Base-by-base conservation (phyloP, 1,140 invertebrate species). In the Eufriesea mexicana region DNA sequence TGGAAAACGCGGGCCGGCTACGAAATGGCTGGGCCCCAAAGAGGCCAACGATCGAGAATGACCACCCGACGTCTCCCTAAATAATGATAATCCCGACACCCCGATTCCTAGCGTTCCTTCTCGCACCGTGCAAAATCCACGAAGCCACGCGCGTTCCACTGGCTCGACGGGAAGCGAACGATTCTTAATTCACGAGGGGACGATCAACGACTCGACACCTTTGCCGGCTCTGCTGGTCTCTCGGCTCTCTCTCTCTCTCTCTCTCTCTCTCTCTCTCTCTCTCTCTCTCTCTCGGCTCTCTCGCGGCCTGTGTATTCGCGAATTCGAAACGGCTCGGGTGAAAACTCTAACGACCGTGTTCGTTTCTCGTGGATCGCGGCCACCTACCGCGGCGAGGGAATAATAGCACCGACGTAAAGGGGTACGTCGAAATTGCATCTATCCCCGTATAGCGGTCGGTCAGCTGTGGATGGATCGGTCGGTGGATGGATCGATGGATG, bases 1-100 rank as follows among this genome's bases (percentile, higher is more conserved):
- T 66, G 66, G 61, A 57, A 72, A 80, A 88, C 76, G 79, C 57
- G 80, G 72, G 54, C 72, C 62, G 62, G 55, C 74, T 79, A 88
- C 59, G 75, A 87, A 79, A 84, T 83, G 70, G 70, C 64, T 68
- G 78, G 74, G 72, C 59, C 75, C 72, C 57, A 54, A 68, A 59
- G 76, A 71, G 77, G 82, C 81, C 84, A 86, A 89, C 55, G 83
- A 83, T 89, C 66, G 80, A 86, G 85, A 84, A 89, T 81, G 77
- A 85, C 68, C 70, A 85, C 57, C 74, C 83, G 71, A 84, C 74
- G 49, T 84, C 54, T 54, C 79, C 47, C 75, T 70, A 84, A 79
- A 71, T 83, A 72, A 84, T 57, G 45, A 84, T 72, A 61, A 61
- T 84, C 61, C n/a, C 10, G 57, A 55, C 80, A 68, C 51, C 28